Base-by-base conservation (phyloP, 1,140 invertebrate genomes). In the Caenorhabditis briggsae region DNA sequence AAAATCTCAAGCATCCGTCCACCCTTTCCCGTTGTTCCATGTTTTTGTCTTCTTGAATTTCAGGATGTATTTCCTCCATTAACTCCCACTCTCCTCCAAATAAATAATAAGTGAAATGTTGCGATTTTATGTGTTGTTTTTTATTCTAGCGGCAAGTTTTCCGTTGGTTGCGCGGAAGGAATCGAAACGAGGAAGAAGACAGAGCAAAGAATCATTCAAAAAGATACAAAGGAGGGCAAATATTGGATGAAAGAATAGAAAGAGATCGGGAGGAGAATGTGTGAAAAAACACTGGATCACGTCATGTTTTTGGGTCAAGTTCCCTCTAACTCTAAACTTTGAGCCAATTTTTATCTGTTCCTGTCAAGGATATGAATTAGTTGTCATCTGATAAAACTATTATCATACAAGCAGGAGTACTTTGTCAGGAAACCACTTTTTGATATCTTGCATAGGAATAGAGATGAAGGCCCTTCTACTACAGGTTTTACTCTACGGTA, bases 171-270 rank as follows among this genome's bases (percentile, higher is more conserved):
- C 3, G 64, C 64, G 14, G 20, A 5, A 23, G 11, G 25, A 33
- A 25, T 33, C 20, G 25, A 61, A 61, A 23, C 7, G 14, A 61
- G n/a, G n/a, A 61, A 20, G 59, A 61, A 61, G 59, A 70, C 64
- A 70, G 64, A 43, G 64, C 64, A 70, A 70, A 70, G 64, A 70
- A 70, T 70, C 33, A 70, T 70, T 70, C 41, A 16, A 18, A 70
- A 43, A 9, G 33, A 43, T 41, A 43, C 59, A 61, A n/a, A 18
- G 56, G n/a, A 46, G 64, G 14, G 64, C 64, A 70, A 70, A 70
- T 70, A 70, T 70, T 70, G 64, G 43, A 46, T 25, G 25, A 61
- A 12, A 25, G 20, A 12, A 12, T 20, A 25, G 23, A 12, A 61
- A 14, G n/a, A 25, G 59, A 25, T 5, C 3, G 59, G 25, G 16